phyloP scores from a whole-genome alignment of 2,797 vertebrate genomes.

The Paguma larvata region DNA sequence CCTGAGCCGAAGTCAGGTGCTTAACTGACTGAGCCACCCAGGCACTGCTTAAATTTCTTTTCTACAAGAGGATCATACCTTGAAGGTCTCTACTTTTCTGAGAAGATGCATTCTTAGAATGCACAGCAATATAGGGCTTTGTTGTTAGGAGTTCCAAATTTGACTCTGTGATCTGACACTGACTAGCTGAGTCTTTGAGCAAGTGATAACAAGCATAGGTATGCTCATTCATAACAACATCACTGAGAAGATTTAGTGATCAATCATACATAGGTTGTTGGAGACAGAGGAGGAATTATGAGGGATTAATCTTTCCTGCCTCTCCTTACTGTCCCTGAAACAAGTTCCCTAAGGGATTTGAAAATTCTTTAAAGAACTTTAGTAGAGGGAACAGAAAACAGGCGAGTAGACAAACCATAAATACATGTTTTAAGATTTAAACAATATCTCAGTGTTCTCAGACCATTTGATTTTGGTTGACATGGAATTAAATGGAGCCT shows the following conservation, averaged over 20 bases:
- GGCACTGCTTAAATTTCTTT: background rate
- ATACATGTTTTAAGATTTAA: background rate
- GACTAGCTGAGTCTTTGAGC: background rate
- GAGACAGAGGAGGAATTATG: background rate
- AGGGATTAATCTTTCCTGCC: background rate
- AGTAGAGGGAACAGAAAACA: background rate
- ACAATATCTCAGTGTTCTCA: background rate
- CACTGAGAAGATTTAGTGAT: background rate
- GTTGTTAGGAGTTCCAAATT: background rate
- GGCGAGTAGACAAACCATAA: background rate
- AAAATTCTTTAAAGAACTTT: background rate
- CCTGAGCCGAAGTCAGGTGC: too few relatives aligned
- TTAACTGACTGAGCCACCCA: too few relatives aligned
- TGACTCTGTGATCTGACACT: background rate
- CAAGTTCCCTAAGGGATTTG: background rate
- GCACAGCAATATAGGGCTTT: background rate
- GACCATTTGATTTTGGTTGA: background rate
- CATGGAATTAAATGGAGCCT: background rate
- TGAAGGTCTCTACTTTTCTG: background rate
- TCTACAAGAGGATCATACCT: background rate
- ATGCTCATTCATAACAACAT: background rate
- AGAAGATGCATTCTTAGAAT: background rate
- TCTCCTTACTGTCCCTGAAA: constrained; percentile 13
- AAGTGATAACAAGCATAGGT: background rate
- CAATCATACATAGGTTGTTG: background rate